A percentile compares a stretch with the other conserved stretches of the same genome.
These are phyloP conservation scores for Ceyx cyanopectus DNA, from an alignment of 2,113 vertebrate species.

Conservation along the genomic window DNA sequence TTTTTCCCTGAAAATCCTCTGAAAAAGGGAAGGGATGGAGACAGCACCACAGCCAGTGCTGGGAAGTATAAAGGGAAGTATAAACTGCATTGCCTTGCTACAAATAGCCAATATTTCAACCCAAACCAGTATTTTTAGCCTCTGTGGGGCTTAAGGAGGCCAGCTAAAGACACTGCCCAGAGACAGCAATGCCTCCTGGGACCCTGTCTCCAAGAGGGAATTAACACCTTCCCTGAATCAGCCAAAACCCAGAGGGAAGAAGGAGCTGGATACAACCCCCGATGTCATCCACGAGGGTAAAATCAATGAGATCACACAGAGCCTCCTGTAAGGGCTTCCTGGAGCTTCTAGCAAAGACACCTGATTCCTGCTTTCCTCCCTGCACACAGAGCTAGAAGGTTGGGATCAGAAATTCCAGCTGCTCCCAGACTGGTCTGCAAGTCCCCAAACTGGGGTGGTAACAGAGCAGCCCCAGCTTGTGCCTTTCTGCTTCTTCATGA, in stretches of 20 bases:
- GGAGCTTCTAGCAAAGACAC: not conserved
- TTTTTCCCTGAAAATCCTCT: not conserved
- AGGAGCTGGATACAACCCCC: not conserved
- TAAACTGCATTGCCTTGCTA: not conserved
- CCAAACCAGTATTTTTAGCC: not conserved
- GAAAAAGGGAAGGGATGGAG: not conserved
- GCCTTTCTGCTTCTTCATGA: not conserved
- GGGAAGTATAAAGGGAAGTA: not conserved
- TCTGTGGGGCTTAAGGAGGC: not conserved
- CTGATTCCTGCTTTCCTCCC: not conserved
- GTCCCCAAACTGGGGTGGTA: not conserved
- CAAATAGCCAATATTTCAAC: slow-evolving; percentile 27
- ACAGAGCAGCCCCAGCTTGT: not conserved
- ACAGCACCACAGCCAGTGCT: not conserved
- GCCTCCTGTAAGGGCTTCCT: accelerated
- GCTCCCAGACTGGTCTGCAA: not conserved
- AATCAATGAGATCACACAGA: not conserved
- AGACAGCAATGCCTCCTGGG: not conserved
- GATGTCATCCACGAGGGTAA: not conserved
- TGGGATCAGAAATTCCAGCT: not conserved
- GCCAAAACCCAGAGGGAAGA: not conserved
- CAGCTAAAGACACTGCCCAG: not conserved
- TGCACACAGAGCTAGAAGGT: not conserved
- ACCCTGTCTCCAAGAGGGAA: not conserved
- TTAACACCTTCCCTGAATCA: not conserved